Evolutionary conservation across 2,797 vertebrate genomes (phyloP).

Genomic region (Botia almorhae): DNA sequence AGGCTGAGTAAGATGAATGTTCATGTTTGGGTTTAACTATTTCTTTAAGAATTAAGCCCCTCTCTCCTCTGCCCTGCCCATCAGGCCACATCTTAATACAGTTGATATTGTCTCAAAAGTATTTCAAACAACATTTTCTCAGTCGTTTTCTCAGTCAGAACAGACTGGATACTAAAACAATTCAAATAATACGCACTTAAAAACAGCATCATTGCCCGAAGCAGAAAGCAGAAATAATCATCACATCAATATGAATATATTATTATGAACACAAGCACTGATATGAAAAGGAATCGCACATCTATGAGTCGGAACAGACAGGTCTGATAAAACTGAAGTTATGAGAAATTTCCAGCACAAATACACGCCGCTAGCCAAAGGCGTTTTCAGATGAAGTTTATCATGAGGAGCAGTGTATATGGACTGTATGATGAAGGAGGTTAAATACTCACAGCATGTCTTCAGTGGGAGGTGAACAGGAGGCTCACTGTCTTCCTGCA

Average conservation of each 20-base stretch:
- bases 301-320: not conserved
- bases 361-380: not conserved
- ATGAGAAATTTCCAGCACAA: not conserved
- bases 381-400: not conserved
- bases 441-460: slow-evolving; percentile 54
- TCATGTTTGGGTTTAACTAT: too few species aligned
- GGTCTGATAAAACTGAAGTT: not conserved
- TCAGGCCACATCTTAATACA: not conserved
- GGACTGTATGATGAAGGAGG: slow-evolving; percentile 45
- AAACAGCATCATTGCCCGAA: not conserved
- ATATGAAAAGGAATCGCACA: not conserved
- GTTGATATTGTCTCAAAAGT: slow-evolving; percentile 8
- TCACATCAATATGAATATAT: not conserved
- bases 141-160: not conserved
- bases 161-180: not conserved
- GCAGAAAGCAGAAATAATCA: not conserved
- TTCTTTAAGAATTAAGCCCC: not conserved
- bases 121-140: not conserved
- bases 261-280: not conserved
- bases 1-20: too few species aligned
- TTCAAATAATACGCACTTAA: not conserved
- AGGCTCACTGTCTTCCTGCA: slow-evolving; percentile 51
- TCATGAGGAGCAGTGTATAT: slow-evolving; percentile 2
- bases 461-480: slow-evolving; percentile 49
- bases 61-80: not conserved